Evolutionary conservation across 2,797 vertebrate genomes (phyloP).

Genomic region (Kryptolebias ocellatus): DNA sequence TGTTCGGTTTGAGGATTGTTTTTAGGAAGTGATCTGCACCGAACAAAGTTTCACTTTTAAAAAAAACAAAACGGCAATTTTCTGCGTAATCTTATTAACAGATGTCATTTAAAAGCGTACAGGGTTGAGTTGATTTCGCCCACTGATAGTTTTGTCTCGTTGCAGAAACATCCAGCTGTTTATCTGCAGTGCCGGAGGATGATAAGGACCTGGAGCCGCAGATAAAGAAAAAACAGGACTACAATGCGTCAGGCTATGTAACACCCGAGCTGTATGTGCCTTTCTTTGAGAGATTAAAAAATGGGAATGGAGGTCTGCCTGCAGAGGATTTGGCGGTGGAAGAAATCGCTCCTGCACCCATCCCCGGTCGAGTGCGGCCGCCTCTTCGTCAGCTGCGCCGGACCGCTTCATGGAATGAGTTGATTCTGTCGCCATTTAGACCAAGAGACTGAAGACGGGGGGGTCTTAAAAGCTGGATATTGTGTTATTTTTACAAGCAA

Average conservation of each 20-base stretch:
- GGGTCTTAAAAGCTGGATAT: conserved; percentile 26
- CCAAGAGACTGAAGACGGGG: conserved; percentile 48
- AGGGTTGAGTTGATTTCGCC: not conserved
- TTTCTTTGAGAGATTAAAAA: conserved; percentile 47
- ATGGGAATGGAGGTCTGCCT: conserved; percentile 65
- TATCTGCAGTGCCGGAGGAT: conserved; percentile 16
- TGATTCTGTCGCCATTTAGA: conserved; percentile 58
- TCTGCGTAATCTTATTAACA: not conserved
- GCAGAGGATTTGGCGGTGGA: conserved; percentile 71
- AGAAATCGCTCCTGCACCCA: conserved; percentile 55
- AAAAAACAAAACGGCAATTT: not conserved
- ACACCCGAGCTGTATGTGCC: conserved; percentile 39
- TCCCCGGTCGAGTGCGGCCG: conserved; percentile 45
- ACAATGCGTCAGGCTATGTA: conserved; percentile 46
- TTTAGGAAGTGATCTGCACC: too few species aligned
- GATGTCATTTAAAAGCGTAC: too few species aligned
- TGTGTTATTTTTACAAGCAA: conserved; percentile 40
- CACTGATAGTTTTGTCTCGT: conserved; percentile 18
- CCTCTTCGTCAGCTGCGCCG: conserved; percentile 45
- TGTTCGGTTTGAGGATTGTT: too few species aligned
- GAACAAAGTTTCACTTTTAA: not conserved
- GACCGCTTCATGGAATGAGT: conserved; percentile 72
- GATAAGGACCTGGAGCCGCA: conserved; percentile 10
- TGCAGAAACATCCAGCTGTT: conserved; percentile 27
- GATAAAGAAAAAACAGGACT: conserved; percentile 16